These are phyloP conservation scores for Pantherophis vulpinus DNA, from an alignment of 2,797 vertebrate species.

Conservation along the genomic window DNA sequence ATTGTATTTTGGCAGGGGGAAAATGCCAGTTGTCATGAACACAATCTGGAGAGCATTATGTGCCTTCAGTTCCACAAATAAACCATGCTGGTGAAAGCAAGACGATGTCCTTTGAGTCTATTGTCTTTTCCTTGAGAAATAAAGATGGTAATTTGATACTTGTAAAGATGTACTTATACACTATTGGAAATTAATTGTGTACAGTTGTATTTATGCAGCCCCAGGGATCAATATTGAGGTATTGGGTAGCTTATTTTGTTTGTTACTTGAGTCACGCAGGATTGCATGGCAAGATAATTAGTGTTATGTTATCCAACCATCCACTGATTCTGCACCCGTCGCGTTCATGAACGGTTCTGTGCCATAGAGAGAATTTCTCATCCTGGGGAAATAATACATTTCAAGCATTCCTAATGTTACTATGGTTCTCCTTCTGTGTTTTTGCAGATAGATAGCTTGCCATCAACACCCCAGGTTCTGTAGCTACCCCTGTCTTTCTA, in stretches of 20 bases:
- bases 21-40: neutral
- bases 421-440: neutral
- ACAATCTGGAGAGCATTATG: neutral
- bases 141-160: neutral
- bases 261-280: neutral
- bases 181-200: neutral
- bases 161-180: neutral
- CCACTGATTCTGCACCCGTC: neutral
- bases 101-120: neutral
- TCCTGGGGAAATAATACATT: neutral
- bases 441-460: neutral
- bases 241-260: neutral
- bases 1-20: neutral
- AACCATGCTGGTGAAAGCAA: neutral
- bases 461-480: neutral
- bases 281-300: neutral
- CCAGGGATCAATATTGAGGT: neutral
- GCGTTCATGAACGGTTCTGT: neutral
- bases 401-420: neutral
- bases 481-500: neutral
- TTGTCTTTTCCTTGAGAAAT: neutral
- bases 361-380: neutral
- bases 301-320: neutral
- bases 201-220: neutral
- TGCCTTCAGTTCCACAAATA: neutral